Evolutionary conservation across 1,140 invertebrate species (phyloP).

Genomic region (Drosophila biarmipes): DNA sequence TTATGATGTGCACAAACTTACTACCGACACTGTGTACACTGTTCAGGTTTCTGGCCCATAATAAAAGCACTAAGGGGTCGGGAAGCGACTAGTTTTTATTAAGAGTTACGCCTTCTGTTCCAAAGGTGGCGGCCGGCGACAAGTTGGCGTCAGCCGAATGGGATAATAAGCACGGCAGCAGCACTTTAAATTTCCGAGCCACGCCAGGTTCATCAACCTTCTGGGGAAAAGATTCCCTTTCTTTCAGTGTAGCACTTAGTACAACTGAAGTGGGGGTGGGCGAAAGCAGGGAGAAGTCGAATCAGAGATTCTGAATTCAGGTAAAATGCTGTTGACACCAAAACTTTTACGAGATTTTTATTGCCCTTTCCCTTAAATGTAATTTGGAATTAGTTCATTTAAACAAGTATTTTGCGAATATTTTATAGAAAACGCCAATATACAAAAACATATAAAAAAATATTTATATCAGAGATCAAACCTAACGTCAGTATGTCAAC

Average conservation of each 20-base stretch:
- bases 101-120: conserved; percentile 49
- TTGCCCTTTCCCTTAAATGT: background rate
- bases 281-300: conserved; percentile 12
- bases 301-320: conserved; percentile 33
- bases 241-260: conserved; percentile 7
- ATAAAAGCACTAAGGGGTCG: conserved; percentile 33
- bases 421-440: too few relatives aligned
- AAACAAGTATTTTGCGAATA: background rate
- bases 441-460: background rate
- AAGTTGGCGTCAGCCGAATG: conserved; percentile 72
- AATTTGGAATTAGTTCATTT: background rate
- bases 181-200: conserved; percentile 22
- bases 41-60: conserved; percentile 8
- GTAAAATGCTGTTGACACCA: conserved; percentile 34
- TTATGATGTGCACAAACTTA: background rate
- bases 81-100: conserved; percentile 55
- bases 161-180: conserved; percentile 60
- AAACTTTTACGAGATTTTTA: conserved; percentile 32
- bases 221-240: background rate
- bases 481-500: background rate
- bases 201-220: conserved; percentile 48
- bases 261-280: background rate
- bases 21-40: conserved; percentile 8
- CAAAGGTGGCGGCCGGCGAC: conserved; percentile 54
- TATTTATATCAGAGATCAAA: background rate